Percentiles rank a stretch among this genome's conserved stretches.
Evolutionary conservation across 2,113 vertebrate genomes (phyloP).

Genomic region (Lophura nycthemera): DNA sequence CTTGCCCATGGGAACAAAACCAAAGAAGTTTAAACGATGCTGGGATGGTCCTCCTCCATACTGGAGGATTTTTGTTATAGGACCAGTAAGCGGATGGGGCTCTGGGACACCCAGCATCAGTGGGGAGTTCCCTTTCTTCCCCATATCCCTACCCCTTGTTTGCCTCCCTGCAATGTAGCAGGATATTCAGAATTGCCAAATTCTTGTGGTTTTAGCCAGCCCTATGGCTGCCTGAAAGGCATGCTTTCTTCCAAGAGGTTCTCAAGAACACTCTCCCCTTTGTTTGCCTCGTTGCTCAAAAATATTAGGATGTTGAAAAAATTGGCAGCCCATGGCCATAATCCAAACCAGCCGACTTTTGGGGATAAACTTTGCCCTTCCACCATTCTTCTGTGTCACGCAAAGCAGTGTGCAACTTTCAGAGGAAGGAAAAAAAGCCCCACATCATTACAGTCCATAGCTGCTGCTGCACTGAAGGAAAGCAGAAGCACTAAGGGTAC

Average conservation of each 20-base stretch:
- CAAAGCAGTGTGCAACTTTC: not conserved
- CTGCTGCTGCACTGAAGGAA: not conserved
- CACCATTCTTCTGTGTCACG: accelerated
- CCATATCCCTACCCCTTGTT: not conserved
- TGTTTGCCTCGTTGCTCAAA: not conserved
- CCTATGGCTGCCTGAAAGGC: not conserved
- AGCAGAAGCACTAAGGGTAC: not conserved
- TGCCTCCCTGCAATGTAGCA: not conserved
- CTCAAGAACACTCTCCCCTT: not conserved
- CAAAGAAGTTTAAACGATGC: not conserved
- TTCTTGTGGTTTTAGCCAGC: not conserved
- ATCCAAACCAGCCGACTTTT: not conserved
- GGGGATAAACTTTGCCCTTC: not conserved
- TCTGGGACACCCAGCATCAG: not conserved
- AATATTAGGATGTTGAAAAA: not conserved
- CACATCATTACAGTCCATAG: not conserved
- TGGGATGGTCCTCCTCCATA: not conserved
- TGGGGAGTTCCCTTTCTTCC: not conserved
- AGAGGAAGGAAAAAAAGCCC: not conserved
- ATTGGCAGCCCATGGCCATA: not conserved
- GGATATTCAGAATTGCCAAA: not conserved
- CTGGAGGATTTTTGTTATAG: not conserved
- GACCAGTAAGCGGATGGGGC: not conserved
- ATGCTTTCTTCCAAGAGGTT: not conserved
- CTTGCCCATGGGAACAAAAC: not conserved